Conservation (phyloP, 2,888 invertebrate species). For the Euproctis similis region DNA sequence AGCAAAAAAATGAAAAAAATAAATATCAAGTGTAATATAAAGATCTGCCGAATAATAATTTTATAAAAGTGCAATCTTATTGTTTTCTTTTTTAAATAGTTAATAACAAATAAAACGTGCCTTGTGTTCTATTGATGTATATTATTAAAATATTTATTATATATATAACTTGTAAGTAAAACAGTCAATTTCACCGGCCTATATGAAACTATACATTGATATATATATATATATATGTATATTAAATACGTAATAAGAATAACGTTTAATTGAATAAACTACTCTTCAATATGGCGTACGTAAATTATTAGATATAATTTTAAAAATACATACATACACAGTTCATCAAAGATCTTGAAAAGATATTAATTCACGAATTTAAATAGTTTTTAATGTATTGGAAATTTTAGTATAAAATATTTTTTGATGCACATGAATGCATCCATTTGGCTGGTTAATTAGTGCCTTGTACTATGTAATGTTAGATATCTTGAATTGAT, state of each 20-base stretch:
- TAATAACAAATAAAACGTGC: constrained; percentile 57
- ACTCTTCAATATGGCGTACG: constrained; percentile 7
- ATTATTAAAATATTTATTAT: constrained; percentile 35
- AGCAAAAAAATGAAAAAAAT: no score
- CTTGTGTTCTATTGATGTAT: constrained; percentile 67
- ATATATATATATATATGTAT: no score
- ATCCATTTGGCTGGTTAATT: no score
- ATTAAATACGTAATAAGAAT: constrained; percentile 36
- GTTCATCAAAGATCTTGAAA: no score
- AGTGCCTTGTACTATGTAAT: no score
- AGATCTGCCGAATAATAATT: constrained; percentile 60
- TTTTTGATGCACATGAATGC: no score
- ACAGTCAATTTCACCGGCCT: constrained; percentile 70
- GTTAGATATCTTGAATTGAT: no score
- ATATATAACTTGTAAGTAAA: constrained; percentile 56
- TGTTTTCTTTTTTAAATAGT: constrained; percentile 34
- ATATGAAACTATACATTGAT: constrained; percentile 46
- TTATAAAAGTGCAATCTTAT: constrained; percentile 46
- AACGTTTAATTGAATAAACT: constrained; percentile 28
- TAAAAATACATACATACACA: no score
- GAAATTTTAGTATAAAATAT: no score
- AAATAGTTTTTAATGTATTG: no score
- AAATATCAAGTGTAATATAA: constrained; percentile 36
- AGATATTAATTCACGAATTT: no score
- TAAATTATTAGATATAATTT: not conserved